Percentiles rank a stretch among this genome's conserved stretches.
phyloP scores from a whole-genome alignment of 2,113 vertebrate species.

The Dicrurus megarhynchus region DNA sequence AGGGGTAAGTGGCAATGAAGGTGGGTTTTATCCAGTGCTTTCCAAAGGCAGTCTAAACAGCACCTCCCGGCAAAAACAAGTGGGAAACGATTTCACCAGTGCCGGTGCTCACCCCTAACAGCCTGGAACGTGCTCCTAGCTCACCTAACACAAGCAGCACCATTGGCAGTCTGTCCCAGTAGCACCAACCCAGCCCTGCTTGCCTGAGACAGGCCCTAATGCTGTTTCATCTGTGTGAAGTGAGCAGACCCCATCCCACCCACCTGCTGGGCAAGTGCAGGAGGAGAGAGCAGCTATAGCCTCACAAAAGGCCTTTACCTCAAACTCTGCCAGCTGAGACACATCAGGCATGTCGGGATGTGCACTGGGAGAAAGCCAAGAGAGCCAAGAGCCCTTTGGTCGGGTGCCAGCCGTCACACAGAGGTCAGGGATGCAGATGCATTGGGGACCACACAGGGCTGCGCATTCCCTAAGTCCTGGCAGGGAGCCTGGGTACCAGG shows the following conservation, averaged over 20 bases:
- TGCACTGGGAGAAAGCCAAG: not conserved
- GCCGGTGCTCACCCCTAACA: not conserved
- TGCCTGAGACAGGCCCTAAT: not conserved
- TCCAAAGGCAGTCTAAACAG: not conserved
- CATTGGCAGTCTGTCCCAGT: accelerated
- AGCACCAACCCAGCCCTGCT: not conserved
- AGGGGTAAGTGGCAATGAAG: not conserved
- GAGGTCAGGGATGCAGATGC: not conserved
- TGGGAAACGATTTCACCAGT: accelerated
- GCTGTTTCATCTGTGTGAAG: not conserved
- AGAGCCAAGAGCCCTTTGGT: not conserved
- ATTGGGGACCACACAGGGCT: accelerated
- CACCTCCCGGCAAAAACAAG: not conserved
- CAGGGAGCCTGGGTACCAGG: not conserved
- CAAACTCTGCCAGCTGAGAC: not conserved
- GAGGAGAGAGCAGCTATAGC: not conserved
- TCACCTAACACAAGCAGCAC: not conserved
- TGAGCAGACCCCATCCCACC: not conserved
- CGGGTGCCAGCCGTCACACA: not conserved
- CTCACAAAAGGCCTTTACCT: not conserved
- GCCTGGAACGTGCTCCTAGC: not conserved
- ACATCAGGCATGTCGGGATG: accelerated
- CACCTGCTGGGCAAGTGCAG: not conserved
- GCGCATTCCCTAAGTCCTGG: not conserved
- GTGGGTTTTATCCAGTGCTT: not conserved